Percentiles rank a stretch among this genome's conserved stretches.
Conservation (phyloP, 1,140 invertebrate species). For the Trypoxylus dichotomus region DNA sequence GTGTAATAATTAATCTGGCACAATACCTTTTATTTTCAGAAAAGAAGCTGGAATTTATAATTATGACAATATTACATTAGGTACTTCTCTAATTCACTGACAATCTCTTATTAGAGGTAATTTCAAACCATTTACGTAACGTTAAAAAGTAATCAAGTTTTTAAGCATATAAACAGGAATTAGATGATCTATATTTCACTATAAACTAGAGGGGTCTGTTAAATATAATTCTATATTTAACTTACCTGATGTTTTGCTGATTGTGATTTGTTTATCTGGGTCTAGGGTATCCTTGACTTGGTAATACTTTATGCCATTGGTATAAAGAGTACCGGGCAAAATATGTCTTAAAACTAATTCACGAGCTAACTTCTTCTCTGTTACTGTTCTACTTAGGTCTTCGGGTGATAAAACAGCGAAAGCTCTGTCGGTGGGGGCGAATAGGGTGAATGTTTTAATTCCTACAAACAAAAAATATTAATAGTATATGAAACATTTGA, state of each 20-base stretch:
- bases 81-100: neutral
- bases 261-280: conserved; percentile 64
- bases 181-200: neutral
- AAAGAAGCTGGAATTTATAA: neutral
- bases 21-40: neutral
- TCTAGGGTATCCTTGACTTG: conserved; percentile 76
- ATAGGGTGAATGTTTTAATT: conserved; percentile 80
- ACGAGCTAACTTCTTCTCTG: conserved; percentile 66
- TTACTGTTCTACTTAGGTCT: conserved; percentile 62
- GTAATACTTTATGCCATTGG: conserved; percentile 82
- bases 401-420: conserved; percentile 68
- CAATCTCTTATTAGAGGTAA: neutral
- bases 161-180: neutral
- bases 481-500: neutral
- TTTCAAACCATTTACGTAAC: neutral
- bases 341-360: conserved; percentile 79
- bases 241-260: conserved; percentile 77
- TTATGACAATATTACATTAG: neutral
- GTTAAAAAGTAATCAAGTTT: no score
- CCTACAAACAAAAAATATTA: conserved; percentile 56
- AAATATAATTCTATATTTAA: conserved; percentile 26
- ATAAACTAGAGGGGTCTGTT: neutral
- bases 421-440: conserved; percentile 81
- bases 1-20: neutral
- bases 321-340: conserved; percentile 75